These are phyloP conservation scores for Eilema griseolum DNA, from an alignment of 2,888 invertebrate genomes.

Conservation along the genomic window DNA sequence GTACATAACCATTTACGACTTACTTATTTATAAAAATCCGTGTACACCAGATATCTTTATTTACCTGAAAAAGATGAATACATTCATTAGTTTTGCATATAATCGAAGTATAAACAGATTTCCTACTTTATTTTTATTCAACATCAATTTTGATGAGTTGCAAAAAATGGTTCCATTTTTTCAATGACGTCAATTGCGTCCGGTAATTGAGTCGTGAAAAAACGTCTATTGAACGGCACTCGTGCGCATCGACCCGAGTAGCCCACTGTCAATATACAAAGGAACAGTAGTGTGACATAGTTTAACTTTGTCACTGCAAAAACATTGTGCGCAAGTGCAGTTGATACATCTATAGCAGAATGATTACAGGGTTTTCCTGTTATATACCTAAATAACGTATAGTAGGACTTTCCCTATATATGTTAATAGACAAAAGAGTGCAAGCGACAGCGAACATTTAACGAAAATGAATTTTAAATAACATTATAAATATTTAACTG, in stretches of 20 bases:
- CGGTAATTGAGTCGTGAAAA: slow-evolving; percentile 64
- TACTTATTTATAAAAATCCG: neutral
- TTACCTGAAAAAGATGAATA: slow-evolving; percentile 22
- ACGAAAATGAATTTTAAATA: too few species aligned
- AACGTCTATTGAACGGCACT: slow-evolving; percentile 60
- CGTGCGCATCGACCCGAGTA: slow-evolving; percentile 64
- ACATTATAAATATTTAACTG: too few species aligned
- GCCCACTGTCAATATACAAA: slow-evolving; percentile 38
- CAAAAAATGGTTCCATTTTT: slow-evolving; percentile 34
- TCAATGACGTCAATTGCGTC: slow-evolving; percentile 66
- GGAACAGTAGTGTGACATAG: slow-evolving; percentile 11
- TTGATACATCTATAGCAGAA: neutral
- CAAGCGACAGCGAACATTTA: too few species aligned
- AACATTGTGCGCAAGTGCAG: slow-evolving; percentile 6
- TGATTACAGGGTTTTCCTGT: neutral
- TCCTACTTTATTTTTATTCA: neutral
- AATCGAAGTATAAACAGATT: neutral
- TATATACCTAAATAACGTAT: neutral
- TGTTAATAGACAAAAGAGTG: too few species aligned
- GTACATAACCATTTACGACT: neutral
- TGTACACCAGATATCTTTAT: neutral
- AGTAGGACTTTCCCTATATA: neutral
- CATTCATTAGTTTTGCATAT: neutral
- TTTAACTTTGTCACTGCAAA: slow-evolving; percentile 7
- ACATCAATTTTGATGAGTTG: slow-evolving; percentile 21